Evolutionary conservation across 2,888 invertebrate species (phyloP).

Genomic region (Lagria hirta): DNA sequence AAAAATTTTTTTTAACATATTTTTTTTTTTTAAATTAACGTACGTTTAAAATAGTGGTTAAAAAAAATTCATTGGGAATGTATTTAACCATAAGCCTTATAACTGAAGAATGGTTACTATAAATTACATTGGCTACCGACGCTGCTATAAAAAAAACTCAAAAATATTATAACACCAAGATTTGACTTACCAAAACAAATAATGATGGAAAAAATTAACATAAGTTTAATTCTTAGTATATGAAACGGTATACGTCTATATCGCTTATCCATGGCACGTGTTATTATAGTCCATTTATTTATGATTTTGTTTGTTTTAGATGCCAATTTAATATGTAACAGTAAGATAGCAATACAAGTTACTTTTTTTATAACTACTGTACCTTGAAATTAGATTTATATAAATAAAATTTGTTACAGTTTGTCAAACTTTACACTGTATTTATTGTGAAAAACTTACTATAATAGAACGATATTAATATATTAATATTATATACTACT

Average conservation of each 20-base stretch:
- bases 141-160: constrained; percentile 1
- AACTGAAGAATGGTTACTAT: neutral
- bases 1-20: neutral
- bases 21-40: neutral
- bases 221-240: too few species aligned
- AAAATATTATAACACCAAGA: neutral
- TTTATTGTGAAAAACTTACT: too few species aligned
- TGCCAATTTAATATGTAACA: constrained; percentile 3
- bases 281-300: neutral
- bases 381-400: constrained; percentile 1
- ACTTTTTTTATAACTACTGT: constrained; percentile 4
- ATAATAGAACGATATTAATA: too few species aligned
- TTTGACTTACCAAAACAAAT: constrained; percentile 4
- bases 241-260: constrained; percentile 3
- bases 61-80: constrained; percentile 1
- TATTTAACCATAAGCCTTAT: neutral
- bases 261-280: constrained; percentile 2
- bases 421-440: too few species aligned
- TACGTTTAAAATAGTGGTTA: constrained; percentile 4
- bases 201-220: too few species aligned
- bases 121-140: neutral
- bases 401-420: too few species aligned
- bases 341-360: neutral
- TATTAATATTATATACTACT: too few species aligned
- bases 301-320: constrained; percentile 1